Conservation (phyloP, 2,888 invertebrate species). For the Limnephilus auricula region DNA sequence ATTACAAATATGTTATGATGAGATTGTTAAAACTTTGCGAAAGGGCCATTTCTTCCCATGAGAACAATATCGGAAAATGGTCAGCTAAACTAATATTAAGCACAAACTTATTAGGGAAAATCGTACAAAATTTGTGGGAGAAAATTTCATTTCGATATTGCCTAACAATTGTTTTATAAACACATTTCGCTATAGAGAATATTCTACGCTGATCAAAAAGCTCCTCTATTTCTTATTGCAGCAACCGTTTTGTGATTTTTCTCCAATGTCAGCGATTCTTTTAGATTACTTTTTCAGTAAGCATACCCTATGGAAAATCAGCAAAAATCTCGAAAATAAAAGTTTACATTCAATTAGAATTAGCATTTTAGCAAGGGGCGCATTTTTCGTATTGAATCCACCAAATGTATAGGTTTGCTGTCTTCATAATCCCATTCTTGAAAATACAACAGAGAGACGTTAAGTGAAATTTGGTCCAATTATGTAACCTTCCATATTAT, state of each 20-base stretch:
- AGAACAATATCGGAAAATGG: not conserved
- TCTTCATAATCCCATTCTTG: not conserved
- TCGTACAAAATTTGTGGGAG: not conserved
- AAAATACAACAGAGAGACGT: not conserved
- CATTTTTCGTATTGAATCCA: not conserved
- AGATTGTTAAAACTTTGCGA: not conserved
- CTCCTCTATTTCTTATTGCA: constrained; percentile 5
- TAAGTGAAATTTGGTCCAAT: not conserved
- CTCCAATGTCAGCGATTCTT: constrained; percentile 4
- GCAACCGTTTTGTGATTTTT: constrained; percentile 11
- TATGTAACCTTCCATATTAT: not conserved
- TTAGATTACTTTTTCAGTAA: constrained; percentile 35
- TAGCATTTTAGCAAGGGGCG: constrained; percentile 29
- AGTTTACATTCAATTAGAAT: constrained; percentile 41
- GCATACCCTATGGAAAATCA: constrained; percentile 29
- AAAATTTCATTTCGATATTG: not conserved
- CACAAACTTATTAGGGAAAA: not conserved
- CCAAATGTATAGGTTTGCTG: not conserved
- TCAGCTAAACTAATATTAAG: not conserved
- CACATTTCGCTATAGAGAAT: not conserved
- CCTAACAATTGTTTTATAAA: not conserved
- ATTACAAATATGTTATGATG: not conserved
- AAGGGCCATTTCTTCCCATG: not conserved
- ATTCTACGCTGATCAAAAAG: constrained; percentile 14
- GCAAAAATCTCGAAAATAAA: constrained; percentile 30